phyloP scores from a whole-genome alignment of 64 coral and sea anemone species.

The Orbicella faveolata region DNA sequence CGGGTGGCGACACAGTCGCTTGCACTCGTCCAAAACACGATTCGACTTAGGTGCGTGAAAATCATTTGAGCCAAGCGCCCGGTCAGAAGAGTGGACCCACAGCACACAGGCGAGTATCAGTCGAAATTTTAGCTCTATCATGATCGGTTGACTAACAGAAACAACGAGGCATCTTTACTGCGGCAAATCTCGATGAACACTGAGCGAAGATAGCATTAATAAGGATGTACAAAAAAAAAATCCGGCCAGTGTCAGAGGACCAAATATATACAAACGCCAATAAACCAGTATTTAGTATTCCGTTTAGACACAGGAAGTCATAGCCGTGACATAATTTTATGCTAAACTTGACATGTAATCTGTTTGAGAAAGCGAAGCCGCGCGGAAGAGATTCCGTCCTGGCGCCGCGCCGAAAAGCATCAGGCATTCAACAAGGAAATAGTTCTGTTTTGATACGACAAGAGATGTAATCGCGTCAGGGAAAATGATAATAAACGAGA shows the following conservation, averaged over 20 bases:
- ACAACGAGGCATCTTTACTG: not conserved
- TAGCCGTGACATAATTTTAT: not conserved
- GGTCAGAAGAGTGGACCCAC: not conserved
- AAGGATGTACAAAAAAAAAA: not conserved
- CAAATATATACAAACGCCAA: not conserved
- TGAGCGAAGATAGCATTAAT: not conserved
- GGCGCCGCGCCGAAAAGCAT: not conserved
- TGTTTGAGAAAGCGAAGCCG: not conserved
- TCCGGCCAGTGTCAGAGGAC: not conserved
- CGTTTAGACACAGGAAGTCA: not conserved
- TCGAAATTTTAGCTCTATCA: not conserved
- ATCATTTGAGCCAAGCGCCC: not conserved
- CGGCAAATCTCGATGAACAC: not conserved
- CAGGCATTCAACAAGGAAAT: not conserved
- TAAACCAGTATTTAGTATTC: not conserved
- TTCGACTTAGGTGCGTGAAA: not conserved
- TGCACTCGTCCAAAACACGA: not conserved
- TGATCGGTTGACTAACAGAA: not conserved
- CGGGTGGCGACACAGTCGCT: not conserved
- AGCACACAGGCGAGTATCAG: not conserved
- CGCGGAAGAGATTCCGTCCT: not conserved
- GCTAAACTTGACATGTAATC: not conserved
- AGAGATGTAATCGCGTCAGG: too few relatives aligned
- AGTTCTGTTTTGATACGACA: too few relatives aligned
- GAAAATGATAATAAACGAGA: too few relatives aligned